Base-by-base conservation (phyloP, 2,888 invertebrate species). In the Myathropa florea region DNA sequence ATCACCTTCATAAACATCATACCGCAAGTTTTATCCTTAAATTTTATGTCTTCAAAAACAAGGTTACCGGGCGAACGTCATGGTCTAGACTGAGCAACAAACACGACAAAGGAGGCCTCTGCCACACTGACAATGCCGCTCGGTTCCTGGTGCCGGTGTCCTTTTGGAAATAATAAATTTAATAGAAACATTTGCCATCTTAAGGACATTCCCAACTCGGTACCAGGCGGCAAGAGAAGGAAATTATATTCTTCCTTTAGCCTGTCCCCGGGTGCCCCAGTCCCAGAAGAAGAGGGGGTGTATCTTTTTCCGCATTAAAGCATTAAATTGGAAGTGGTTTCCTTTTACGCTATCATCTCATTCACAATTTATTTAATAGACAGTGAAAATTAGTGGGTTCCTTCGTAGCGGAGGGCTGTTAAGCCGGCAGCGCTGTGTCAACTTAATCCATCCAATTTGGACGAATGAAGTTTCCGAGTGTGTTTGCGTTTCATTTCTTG, bases 301-400 rank as follows among this genome's bases (percentile, higher is more conserved):
- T 46, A 12, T 59, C 71, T 46, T 63, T 26, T 33, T 71, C 70
- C 71, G 70, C 71, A 71, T 39, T 30, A 59, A 59, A 36, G 71
- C 78, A 65, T 79, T 72, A 79, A 79, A 83, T 75, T 83, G 73
- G 53, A 75, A 70, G 79, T 79, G 75, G 83, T 55, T 83, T 73
- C 73, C 75, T 75, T 80, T 70, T 59, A 65, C 63, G 63, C 67
- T 46, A 72, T 83, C 78, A 64, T 65, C 39, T 57, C 24, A 64
- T 64, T 59, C 71, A 78, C 70, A 78, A 71, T 79, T 64, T 60
- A 79, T 71, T 65, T 65, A 71, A 79, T 79, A 79, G 57, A 65
- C 46, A 79, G 60, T 30, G 30, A 57, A 39, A 78, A 78, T 71
- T 59, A 78, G 64, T 71, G 30, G 57, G 59, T 71, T 64, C 36